phyloP scores from a whole-genome alignment of 2,888 invertebrate genomes.

The Maniola hyperantus region DNA sequence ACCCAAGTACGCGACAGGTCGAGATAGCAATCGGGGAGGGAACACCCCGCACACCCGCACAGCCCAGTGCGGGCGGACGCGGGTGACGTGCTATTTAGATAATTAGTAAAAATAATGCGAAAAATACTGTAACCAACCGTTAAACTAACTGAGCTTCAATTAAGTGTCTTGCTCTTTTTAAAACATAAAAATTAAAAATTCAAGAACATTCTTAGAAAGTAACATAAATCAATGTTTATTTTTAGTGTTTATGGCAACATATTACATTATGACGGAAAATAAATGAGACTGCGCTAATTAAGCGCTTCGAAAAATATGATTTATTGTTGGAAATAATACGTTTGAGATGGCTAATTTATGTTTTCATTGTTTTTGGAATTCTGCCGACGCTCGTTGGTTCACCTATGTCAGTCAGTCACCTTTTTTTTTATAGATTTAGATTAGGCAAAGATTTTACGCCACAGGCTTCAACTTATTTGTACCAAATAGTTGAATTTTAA shows the following conservation, averaged over 20 bases:
- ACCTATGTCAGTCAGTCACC: slow-evolving; percentile 7
- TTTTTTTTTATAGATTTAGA: no score
- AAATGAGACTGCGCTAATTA: slow-evolving; percentile 70
- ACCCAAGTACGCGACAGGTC: no score
- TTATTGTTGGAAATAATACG: slow-evolving; percentile 49
- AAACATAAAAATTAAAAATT: slow-evolving; percentile 13
- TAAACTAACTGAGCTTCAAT: slow-evolving; percentile 2
- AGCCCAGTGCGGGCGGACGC: no score
- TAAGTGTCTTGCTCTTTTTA: slow-evolving; percentile 4
- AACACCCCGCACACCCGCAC: no score
- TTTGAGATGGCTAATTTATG: slow-evolving; percentile 40
- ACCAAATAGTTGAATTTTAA: slow-evolving; percentile 7
- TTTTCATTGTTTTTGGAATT: slow-evolving; percentile 39
- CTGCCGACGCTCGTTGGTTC: slow-evolving; percentile 22
- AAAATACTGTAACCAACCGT: background rate
- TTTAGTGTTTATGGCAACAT: slow-evolving; percentile 53
- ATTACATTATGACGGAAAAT: slow-evolving; percentile 55
- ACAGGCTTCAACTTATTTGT: slow-evolving; percentile 8
- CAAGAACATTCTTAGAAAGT: slow-evolving; percentile 53
- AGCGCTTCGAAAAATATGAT: slow-evolving; percentile 63
- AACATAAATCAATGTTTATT: slow-evolving; percentile 67
- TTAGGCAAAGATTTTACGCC: slow-evolving; percentile 12
- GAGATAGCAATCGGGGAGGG: no score
- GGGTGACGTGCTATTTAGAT: no score
- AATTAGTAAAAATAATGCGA: no score